These are phyloP conservation scores for Perognathus longimembris DNA, from an alignment of 2,113 vertebrate genomes.

Conservation along the genomic window DNA sequence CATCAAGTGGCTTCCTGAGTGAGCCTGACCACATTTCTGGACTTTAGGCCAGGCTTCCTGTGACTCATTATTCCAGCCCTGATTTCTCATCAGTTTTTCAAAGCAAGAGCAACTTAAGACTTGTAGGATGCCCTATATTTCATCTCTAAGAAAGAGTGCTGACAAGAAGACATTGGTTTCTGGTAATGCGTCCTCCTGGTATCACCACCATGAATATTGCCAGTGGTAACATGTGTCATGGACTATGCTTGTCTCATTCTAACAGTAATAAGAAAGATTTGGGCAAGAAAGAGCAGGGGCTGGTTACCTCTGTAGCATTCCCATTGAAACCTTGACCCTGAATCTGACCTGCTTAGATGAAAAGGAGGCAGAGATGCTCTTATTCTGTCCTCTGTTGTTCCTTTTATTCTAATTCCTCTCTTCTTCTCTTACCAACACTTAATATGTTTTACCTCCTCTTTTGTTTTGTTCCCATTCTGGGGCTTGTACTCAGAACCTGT, in stretches of 20 bases:
- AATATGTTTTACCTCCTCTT: neutral
- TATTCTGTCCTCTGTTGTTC: neutral
- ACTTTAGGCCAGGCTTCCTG: slow-evolving; percentile 13
- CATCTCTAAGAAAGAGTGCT: slow-evolving; percentile 52
- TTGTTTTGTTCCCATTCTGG: neutral
- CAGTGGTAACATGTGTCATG: neutral
- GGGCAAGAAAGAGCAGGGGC: neutral
- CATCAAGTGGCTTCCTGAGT: slow-evolving; percentile 18
- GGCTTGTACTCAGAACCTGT: too few relatives aligned
- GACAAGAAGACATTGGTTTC: slow-evolving; percentile 66
- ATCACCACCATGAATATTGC: slow-evolving; percentile 1
- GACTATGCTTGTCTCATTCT: neutral
- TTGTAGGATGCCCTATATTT: slow-evolving; percentile 13
- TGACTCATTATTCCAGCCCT: slow-evolving; percentile 39
- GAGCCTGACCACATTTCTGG: slow-evolving; percentile 27
- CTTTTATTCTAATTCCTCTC: neutral
- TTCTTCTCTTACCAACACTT: neutral
- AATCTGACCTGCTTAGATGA: neutral
- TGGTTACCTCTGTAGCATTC: neutral
- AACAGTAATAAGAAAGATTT: neutral
- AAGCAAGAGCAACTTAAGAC: slow-evolving; percentile 44
- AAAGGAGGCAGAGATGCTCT: neutral
- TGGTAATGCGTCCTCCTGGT: slow-evolving; percentile 4
- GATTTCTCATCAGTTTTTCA: slow-evolving; percentile 60
- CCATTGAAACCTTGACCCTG: neutral